Conservation (phyloP, 2,888 invertebrate genomes). For the Macrophya alboannulata region DNA sequence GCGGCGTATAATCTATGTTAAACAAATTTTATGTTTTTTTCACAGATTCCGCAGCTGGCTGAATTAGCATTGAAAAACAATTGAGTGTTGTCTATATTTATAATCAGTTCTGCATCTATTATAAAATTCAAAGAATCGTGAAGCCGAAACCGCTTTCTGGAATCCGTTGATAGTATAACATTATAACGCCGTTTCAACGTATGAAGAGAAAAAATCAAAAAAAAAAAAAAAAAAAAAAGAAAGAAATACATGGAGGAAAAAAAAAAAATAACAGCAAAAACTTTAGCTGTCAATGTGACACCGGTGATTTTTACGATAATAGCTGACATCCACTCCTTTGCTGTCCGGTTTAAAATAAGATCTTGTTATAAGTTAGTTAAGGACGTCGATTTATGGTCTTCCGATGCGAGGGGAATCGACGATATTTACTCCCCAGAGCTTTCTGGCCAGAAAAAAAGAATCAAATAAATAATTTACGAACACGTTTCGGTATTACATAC, state of each 20-base stretch:
- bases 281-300: conserved; percentile 37
- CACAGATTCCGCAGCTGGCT: neutral
- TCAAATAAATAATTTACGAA: neutral
- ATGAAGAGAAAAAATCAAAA: neutral
- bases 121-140: conserved; percentile 19
- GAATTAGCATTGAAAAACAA: conserved; percentile 45
- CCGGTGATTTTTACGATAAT: conserved; percentile 43
- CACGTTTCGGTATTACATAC: conserved; percentile 15
- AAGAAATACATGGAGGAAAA: neutral
- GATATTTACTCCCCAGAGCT: conserved; percentile 20
- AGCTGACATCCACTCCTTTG: conserved; percentile 23
- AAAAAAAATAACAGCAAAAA: conserved; percentile 18
- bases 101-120: neutral
- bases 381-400: conserved; percentile 20
- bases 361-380: conserved; percentile 44
- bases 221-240: neutral
- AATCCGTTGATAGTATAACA: conserved; percentile 38
- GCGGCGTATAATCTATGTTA: neutral
- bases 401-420: conserved; percentile 24
- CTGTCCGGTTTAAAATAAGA: conserved; percentile 30
- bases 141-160: neutral
- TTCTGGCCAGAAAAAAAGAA: neutral
- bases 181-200: neutral
- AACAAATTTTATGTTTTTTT: conserved; percentile 26
- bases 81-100: conserved; percentile 6